These are phyloP conservation scores for Pollenia amentaria DNA, from an alignment of 2,888 invertebrate species.

Conservation along the genomic window DNA sequence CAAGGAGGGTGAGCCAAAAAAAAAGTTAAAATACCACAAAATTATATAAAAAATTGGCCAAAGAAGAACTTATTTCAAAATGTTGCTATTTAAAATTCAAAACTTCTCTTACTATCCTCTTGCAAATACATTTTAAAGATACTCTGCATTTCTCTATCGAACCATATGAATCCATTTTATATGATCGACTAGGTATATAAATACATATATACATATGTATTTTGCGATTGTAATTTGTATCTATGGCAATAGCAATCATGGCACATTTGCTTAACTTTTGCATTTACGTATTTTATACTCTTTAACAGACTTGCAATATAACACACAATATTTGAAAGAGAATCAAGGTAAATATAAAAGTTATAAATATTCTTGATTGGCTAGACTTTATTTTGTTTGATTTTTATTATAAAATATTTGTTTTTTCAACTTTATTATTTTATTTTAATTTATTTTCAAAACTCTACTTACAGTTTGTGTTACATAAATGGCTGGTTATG, in stretches of 20 bases:
- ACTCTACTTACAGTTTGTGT: slow-evolving; percentile 62
- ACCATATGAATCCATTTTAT: not conserved
- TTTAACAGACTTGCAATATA: not conserved
- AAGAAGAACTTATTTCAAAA: not conserved
- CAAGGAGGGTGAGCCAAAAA: not conserved
- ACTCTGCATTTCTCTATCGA: not conserved
- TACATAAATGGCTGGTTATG: slow-evolving; percentile 17
- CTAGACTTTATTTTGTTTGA: slow-evolving; percentile 71
- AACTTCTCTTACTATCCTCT: not conserved
- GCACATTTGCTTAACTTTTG: slow-evolving; percentile 32
- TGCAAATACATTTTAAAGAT: not conserved
- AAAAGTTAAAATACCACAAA: not conserved
- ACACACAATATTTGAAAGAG: slow-evolving; percentile 56
- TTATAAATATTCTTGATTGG: slow-evolving; percentile 73
- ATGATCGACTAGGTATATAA: not conserved
- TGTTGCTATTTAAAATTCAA: not conserved
- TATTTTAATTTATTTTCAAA: slow-evolving; percentile 13
- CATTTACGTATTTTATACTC: slow-evolving; percentile 4
- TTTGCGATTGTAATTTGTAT: slow-evolving; percentile 24
- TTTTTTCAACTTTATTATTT: not conserved
- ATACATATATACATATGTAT: not conserved
- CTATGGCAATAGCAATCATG: slow-evolving; percentile 35
- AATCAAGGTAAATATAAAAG: slow-evolving; percentile 71
- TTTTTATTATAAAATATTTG: slow-evolving; percentile 11
- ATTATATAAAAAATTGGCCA: not conserved